Evolutionary conservation across 2,797 vertebrate genomes (phyloP).

Genomic region (Thunnus albacares): DNA sequence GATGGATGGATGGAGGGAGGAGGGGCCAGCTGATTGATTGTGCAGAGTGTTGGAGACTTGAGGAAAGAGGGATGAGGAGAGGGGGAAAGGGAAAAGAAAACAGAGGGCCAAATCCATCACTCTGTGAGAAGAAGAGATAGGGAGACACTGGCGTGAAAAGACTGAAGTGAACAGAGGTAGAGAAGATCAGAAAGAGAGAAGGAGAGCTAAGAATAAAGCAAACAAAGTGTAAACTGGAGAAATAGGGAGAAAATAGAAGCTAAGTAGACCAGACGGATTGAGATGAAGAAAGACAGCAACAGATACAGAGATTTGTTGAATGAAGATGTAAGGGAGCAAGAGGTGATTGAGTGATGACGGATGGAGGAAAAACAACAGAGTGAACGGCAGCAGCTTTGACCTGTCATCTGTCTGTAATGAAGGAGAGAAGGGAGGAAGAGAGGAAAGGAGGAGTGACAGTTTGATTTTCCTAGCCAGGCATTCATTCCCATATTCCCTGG

Average conservation of each 20-base stretch:
- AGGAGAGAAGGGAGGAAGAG: conserved; percentile 79
- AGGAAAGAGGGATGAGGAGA: conserved; percentile 75
- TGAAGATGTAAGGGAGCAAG: conserved; percentile 54
- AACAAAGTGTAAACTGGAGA: conserved; percentile 10
- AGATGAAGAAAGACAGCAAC: conserved; percentile 54
- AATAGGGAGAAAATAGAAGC: conserved; percentile 16
- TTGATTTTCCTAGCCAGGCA: conserved; percentile 86
- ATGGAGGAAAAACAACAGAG: conserved; percentile 74
- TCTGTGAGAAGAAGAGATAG: conserved; percentile 61
- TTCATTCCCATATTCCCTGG: conserved; percentile 87
- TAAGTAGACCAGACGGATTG: conserved; percentile 12
- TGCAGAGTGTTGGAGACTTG: conserved; percentile 79
- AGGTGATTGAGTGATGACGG: conserved; percentile 74
- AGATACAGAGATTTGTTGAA: conserved; percentile 52
- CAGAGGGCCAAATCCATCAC: conserved; percentile 91
- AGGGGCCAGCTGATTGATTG: conserved; percentile 82
- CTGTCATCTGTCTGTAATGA: conserved; percentile 82
- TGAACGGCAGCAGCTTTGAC: conserved; percentile 80
- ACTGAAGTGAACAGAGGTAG: conserved; percentile 23
- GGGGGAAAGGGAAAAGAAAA: conserved; percentile 82
- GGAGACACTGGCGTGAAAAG: conserved; percentile 45
- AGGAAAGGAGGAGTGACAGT: conserved; percentile 81
- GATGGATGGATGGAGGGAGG: conserved; percentile 74
- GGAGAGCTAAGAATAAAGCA: conserved; percentile 1
- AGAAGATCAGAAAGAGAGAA: conserved; percentile 11